Percentiles rank a stretch among this genome's conserved stretches.
Evolutionary conservation across 2,797 vertebrate genomes (phyloP).

Genomic region (Remorina albescens): DNA sequence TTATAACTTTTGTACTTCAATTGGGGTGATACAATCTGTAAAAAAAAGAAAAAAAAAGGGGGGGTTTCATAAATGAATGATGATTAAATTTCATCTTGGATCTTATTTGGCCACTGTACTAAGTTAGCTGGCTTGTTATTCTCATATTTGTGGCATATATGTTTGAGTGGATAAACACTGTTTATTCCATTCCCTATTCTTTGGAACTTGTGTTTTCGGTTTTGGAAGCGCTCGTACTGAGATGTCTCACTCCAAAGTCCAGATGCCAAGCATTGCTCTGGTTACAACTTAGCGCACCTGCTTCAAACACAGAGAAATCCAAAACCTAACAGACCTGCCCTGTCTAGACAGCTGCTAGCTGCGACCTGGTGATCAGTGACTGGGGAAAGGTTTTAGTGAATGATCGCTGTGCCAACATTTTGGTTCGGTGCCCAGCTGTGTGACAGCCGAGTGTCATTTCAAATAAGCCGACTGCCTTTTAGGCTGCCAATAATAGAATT

Average conservation of each 20-base stretch:
- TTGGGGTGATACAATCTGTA: too few relatives aligned
- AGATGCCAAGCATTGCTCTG: not conserved
- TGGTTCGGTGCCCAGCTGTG: conserved; percentile 28
- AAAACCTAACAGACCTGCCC: not conserved
- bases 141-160: not conserved
- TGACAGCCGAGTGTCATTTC: conserved; percentile 27
- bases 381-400: not conserved
- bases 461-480: conserved; percentile 42
- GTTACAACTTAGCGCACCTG: not conserved
- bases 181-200: too few relatives aligned
- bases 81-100: not conserved
- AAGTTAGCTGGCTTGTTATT: not conserved
- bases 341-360: not conserved
- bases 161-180: not conserved
- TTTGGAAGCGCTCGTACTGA: not conserved
- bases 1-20: too few relatives aligned
- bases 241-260: not conserved
- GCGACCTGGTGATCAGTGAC: not conserved
- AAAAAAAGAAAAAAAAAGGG: too few relatives aligned
- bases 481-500: conserved; percentile 45
- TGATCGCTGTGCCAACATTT: conserved; percentile 21
- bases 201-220: not conserved
- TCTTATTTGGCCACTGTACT: too few relatives aligned
- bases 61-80: not conserved
- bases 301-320: not conserved